Percentiles rank a stretch among this genome's conserved stretches.
These are phyloP conservation scores for Pelobates fuscus DNA, from an alignment of 2,113 vertebrate species.

Conservation along the genomic window DNA sequence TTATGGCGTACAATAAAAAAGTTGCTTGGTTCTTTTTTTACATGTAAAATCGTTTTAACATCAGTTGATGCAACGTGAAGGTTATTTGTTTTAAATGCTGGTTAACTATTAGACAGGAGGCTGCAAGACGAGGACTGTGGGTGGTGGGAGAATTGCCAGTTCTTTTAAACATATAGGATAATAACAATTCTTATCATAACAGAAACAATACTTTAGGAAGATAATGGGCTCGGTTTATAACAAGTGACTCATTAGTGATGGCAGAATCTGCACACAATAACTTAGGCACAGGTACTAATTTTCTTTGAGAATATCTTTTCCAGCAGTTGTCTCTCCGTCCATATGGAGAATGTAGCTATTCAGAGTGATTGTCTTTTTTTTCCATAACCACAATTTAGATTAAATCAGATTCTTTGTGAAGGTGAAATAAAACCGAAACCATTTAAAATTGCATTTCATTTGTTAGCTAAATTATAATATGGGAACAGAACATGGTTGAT, in stretches of 20 bases:
- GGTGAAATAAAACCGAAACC: background rate
- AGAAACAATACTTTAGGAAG: background rate
- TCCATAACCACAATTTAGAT: conserved; percentile 33
- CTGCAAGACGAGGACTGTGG: background rate
- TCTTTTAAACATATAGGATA: background rate
- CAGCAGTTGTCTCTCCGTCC: conserved; percentile 8
- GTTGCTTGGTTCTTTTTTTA: too few relatives aligned
- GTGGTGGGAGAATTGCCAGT: background rate
- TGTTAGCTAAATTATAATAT: background rate
- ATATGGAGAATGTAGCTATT: conserved; percentile 37
- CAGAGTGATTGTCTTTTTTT: conserved; percentile 28
- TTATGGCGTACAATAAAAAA: too few relatives aligned
- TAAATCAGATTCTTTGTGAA: conserved; percentile 32
- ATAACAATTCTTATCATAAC: background rate
- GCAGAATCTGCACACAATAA: conserved; percentile 3
- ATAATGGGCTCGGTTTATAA: conserved; percentile 14
- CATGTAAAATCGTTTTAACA: too few relatives aligned
- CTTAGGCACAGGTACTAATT: conserved; percentile 15
- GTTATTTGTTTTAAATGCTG: background rate
- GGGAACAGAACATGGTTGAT: background rate
- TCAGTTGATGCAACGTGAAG: too few relatives aligned
- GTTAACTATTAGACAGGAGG: background rate
- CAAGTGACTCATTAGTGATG: conserved; percentile 23
- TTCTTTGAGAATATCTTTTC: background rate
- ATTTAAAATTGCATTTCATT: background rate